Evolutionary conservation across 23 tunicate genomes (phyloP), one percentile per base, ranked within the genome.

Genomic region (Styela plicata): DNA sequence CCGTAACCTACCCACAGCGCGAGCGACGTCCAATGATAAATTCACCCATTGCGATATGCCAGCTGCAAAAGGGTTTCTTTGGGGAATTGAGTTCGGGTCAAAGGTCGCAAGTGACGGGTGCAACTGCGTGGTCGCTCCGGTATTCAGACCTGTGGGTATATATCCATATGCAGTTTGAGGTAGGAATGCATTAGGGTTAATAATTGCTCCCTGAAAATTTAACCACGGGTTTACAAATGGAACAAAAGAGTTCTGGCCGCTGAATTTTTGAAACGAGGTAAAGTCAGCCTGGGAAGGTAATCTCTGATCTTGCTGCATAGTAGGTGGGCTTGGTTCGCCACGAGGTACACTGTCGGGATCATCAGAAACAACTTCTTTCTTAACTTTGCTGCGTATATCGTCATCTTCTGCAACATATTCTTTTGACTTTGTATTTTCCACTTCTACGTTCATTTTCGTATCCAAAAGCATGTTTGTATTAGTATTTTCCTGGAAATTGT

Each of bases 41-140:
- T 76, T 76, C 19, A 76, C 64, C 81, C 81, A 76, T 27, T 76
- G 81, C 65, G 81, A 76, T 53, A 76, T 22, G 16, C 81, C 81
- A n/a, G 64, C 33, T 27, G 81, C 71, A 29, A 29, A 27, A 16
- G 19, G 71, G 30, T 67, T 67, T 67, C 71, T 67, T 29, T 67
- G 71, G 22, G 71, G 18, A 25, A 67, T 25, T 67, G n/a, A 13
- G 71, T 67, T 76, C 18, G 81, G 81, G 31, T 76, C 81, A 25
- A 76, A 57, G 5, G 63, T 18, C 24, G 81, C 65, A n/a, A 76
- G 64, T 0, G 78, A 10, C 16, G 30, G 26, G 0, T 26, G 65
- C n/a, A 57, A 57, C 27, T 52, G 36, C 17, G 66, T 0, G 16
- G 81, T 1, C 17, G 77, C 57, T 5, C 57, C 13, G 31, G 19